Conservation (phyloP, 1,140 invertebrate genomes). For the Macrobrachium rosenbergii region DNA sequence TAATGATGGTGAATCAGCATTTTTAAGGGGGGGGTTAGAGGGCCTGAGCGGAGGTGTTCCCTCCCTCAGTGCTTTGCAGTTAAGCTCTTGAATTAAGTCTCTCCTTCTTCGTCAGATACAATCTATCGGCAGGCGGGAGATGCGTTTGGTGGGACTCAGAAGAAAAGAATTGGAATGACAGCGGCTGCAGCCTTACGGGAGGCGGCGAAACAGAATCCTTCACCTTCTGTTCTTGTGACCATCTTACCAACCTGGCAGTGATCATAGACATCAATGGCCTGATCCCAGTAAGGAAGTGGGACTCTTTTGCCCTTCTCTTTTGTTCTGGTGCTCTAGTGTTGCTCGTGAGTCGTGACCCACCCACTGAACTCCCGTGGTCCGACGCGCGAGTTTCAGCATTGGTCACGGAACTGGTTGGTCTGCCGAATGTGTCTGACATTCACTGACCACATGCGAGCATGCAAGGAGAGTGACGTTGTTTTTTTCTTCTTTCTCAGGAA, state of each 20-base stretch:
- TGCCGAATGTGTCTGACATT: slow-evolving; percentile 71
- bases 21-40: too few relatives aligned
- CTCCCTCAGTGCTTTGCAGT: too few relatives aligned
- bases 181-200: slow-evolving; percentile 84
- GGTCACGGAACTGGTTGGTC: too few relatives aligned
- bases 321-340: slow-evolving; percentile 71
- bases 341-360: slow-evolving; percentile 73
- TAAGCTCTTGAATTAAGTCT: too few relatives aligned
- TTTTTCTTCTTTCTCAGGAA: too few relatives aligned
- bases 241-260: slow-evolving; percentile 96
- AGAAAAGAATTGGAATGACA: slow-evolving; percentile 80
- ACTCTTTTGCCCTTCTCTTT: too few relatives aligned
- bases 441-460: slow-evolving; percentile 73
- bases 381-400: too few relatives aligned
- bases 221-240: slow-evolving; percentile 92
- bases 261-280: slow-evolving; percentile 82
- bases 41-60: too few relatives aligned
- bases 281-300: neutral
- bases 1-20: too few relatives aligned
- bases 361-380: slow-evolving; percentile 70
- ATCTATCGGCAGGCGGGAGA: too few relatives aligned
- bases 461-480: neutral
- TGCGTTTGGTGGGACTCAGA: slow-evolving; percentile 5
- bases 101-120: too few relatives aligned
- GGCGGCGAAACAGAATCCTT: slow-evolving; percentile 84